Evolutionary conservation across 2,888 invertebrate species (phyloP).

Genomic region (Eristalis tenax): DNA sequence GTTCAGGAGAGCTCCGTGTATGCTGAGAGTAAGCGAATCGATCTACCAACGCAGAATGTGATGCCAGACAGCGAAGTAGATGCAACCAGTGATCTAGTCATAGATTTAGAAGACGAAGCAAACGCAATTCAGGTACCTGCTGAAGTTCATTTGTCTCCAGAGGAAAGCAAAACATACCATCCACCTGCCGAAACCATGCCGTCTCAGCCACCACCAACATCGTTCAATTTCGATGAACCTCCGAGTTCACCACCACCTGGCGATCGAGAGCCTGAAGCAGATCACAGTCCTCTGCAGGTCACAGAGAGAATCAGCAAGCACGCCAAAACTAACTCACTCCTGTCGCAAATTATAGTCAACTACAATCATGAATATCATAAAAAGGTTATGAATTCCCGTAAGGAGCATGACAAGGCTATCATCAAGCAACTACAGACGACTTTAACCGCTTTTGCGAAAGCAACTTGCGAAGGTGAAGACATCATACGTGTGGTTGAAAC

Average conservation of each 20-base stretch:
- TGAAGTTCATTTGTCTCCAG: background rate
- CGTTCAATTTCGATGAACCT: conserved; percentile 1
- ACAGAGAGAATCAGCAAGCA: background rate
- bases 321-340: conserved; percentile 14
- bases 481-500: background rate
- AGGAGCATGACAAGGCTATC: background rate
- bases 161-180: background rate
- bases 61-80: background rate
- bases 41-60: background rate
- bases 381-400: background rate
- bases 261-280: conserved; percentile 12
- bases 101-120: background rate
- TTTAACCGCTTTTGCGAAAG: background rate
- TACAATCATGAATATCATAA: conserved; percentile 16
- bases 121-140: background rate
- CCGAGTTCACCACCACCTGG: conserved; percentile 49
- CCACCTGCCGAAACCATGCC: background rate
- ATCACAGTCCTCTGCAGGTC: conserved; percentile 11
- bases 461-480: background rate
- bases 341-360: conserved; percentile 55
- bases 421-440: background rate
- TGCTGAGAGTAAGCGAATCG: background rate
- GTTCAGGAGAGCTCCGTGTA: background rate
- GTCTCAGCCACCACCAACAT: background rate
- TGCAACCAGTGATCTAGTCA: background rate